Base-by-base conservation (phyloP, 2,113 vertebrate genomes). In the Stigmatopora nigra region DNA sequence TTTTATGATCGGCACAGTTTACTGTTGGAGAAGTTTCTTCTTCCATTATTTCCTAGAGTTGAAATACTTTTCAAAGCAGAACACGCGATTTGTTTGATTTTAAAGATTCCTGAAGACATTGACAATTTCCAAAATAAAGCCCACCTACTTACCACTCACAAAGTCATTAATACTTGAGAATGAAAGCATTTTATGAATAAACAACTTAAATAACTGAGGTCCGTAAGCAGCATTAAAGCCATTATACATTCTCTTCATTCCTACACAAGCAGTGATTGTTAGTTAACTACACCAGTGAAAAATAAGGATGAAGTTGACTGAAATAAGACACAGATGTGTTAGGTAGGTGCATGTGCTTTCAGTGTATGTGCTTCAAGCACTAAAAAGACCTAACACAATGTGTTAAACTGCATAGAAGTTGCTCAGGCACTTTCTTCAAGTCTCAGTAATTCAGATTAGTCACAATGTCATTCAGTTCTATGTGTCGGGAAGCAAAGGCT, bases 381-480 rank as follows among this genome's bases (percentile, higher is more conserved):
- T 72, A 63, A 61, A 75, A 44, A 69, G 31, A 76, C 58, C 38
- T 1, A 72, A 72, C 41, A 66, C 70, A 78, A 71, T 67, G 71
- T 84, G 60, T 31, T 69, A 75, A 73, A 84, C 69, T 84, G 80
- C 79, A 85, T 85, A 85, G 76, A 64, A 3, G 52, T 81, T 85
- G 60, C 61, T 86, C 62, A 88, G 86, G 86, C 84, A 88, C 86
- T 88, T 88, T 35, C 74, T 73, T 79, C 31, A 68, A 63, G 36
- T 80, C 25, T 61, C 62, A 62, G 52, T 72, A 75, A 72, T 45
- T n/a, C 44, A 35, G 62, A 68, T 56, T 76, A 25, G 62, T 67
- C 25, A 44, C 31, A 65, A 49, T 55, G 51, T 76, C 53, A 36
- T 57, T 58, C 61, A 70, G 56, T 11, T 71, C 36, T 56, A 63